Evolutionary conservation across 2,797 vertebrate genomes (phyloP), one percentile per base, ranked within the genome.

Genomic region (Moxostoma hubbsi): DNA sequence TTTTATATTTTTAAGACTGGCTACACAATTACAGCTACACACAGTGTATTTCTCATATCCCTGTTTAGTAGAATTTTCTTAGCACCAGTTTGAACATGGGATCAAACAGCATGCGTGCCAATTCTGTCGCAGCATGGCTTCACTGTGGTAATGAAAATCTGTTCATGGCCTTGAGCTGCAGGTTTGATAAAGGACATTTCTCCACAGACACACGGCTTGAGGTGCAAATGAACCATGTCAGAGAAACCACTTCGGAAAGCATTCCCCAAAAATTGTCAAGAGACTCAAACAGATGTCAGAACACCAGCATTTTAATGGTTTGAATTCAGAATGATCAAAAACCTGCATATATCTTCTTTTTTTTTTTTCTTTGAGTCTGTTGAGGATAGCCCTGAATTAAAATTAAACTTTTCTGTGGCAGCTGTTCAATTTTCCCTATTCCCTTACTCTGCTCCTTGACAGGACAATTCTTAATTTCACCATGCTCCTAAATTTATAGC

Each of bases 41-140:
- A n/a, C n/a, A n/a, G n/a, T n/a, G n/a, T n/a, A n/a, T n/a, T n/a
- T n/a, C 24, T 24, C 24, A 24, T 24, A 24, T 24, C 24, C 24
- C 24, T 24, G 24, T 24, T 64, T 15, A n/a, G 24, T 64, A 18
- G n/a, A 5, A 75, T 66, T 57, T 24, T 66, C 73, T 24, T 6
- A 46, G 46, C 13, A 16, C 12, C 18, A 63, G 59, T 24, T 24
- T 24, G 24, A 24, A 24, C 72, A 16, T 1, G 6, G 45, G 62
- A 66, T 66, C 7, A 66, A 66, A 13, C 51, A 0, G 50, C 10
- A 9, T 54, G 73, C 18, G 73, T 65, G 51, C 73, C 61, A 74
- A 15, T 75, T 75, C 9, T 75, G 10, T 74, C 73, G 53, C 73
- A 54, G 50, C 36, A 2, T 55, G 73, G 5, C 50, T 75, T 64